phyloP scores from a whole-genome alignment of 2,113 vertebrate genomes.

The Nycticryphes semicollaris region DNA sequence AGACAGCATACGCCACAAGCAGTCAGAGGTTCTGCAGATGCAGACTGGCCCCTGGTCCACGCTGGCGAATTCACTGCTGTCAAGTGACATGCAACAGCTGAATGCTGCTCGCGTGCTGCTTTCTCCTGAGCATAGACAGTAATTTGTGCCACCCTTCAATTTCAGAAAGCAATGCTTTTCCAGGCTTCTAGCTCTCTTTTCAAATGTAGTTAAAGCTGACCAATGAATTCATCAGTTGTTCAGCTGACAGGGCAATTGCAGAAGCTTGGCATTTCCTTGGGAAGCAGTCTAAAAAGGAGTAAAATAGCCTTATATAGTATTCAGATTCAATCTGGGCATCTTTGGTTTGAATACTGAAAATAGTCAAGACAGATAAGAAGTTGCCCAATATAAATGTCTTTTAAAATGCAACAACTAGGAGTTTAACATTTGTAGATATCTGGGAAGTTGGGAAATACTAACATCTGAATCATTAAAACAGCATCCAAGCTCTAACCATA shows the following conservation, averaged over 20 bases:
- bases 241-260: not conserved
- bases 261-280: constrained; percentile 29
- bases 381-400: not conserved
- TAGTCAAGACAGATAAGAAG: constrained; percentile 20
- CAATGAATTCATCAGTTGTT: constrained; percentile 1
- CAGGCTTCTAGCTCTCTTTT: not conserved
- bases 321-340: not conserved
- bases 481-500: not conserved
- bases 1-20: not conserved
- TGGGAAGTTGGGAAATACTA: not conserved
- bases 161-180: not conserved
- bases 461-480: not conserved
- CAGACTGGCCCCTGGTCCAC: not conserved
- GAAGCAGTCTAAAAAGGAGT: not conserved
- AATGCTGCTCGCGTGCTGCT: not conserved
- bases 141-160: not conserved
- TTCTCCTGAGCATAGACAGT: not conserved
- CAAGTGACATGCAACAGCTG: not conserved
- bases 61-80: not conserved
- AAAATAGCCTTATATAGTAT: constrained; percentile 14
- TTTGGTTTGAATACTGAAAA: not conserved
- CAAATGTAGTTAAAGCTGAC: not conserved
- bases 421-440: not conserved
- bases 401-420: not conserved
- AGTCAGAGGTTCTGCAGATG: not conserved